Evolutionary conservation across 1,140 invertebrate genomes (phyloP), one percentile per base, ranked within the genome.

Genomic region (Hypsibius dujardini): DNA sequence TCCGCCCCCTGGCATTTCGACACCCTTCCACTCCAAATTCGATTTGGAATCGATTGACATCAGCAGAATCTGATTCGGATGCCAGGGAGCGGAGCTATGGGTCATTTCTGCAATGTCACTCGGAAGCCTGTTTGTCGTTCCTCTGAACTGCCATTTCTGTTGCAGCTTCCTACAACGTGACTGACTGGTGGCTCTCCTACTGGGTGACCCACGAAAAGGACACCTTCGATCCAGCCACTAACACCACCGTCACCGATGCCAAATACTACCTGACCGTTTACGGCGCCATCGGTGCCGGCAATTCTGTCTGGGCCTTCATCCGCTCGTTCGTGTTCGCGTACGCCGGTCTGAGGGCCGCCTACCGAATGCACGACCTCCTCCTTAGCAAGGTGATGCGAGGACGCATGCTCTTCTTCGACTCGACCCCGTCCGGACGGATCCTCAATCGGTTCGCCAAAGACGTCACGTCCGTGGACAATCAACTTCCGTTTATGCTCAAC

Each of bases 371-470:
- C 77, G 85, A 86, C 72, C 78, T 83, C 28, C 81, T 97, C 1
- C 78, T 97, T 0, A 84, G 84, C 74, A 83, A 84, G 72, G 83
- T 96, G 40, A 82, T 96, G n/a, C 85, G 85, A 77, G 84, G 86
- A 1, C 82, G 82, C 78, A 83, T 90, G 47, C 82, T 82, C 40
- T 97, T 96, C 79, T 97, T 96, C 80, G 90, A 96, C 76, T 79
- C 85, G 2, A 92, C 90, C 46, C 89, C 94, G 1, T 79, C 88
- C n/a, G 95, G 94, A 2, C 82, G 92, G 50, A 92, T 98, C 69
- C 79, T 97, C 2, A 98, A 98, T 79, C 84, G 95, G 74, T 95
- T 98, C 77, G 95, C 92, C 2, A 91, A 90, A 0, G 95, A 98
- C 77, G 86, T 90, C 0, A 92, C 92, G 77, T 89, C 89, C 1